phyloP scores from a whole-genome alignment of 2,797 vertebrate species.

The Crocidura indochinensis region DNA sequence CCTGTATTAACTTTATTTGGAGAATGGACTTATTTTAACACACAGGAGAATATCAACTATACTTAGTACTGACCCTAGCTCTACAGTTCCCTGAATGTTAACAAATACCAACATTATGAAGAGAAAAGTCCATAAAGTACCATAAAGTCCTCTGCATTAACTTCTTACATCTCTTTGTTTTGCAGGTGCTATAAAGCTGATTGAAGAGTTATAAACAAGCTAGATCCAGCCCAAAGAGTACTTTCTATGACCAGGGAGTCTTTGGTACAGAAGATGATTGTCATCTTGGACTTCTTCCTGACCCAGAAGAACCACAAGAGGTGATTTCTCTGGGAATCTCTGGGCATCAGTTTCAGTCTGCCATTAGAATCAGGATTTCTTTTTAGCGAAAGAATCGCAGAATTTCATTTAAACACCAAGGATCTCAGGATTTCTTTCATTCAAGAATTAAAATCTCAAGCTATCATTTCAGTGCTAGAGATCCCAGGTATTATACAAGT shows the following conservation, averaged over 20 bases:
- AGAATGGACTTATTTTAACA: background rate
- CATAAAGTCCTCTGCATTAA: background rate
- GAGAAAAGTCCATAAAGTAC: background rate
- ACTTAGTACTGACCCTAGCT: background rate
- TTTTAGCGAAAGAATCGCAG: background rate
- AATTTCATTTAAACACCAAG: no score
- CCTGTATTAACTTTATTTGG: background rate
- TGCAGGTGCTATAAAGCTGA: background rate
- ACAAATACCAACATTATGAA: background rate
- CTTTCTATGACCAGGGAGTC: no score
- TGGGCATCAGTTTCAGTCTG: background rate
- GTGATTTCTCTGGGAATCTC: background rate
- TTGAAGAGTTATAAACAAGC: background rate
- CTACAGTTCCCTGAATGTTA: background rate
- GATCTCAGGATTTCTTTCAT: no score
- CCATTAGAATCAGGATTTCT: background rate
- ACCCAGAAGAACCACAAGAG: background rate
- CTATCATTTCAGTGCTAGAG: no score
- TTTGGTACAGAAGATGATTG: no score
- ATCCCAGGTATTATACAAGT: no score
- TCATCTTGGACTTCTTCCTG: background rate
- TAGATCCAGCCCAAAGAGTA: background rate
- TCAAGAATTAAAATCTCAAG: no score
- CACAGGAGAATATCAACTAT: background rate
- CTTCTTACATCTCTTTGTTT: conserved; percentile 10